phyloP scores from a whole-genome alignment of 2,797 vertebrate species.

The Onychomys torridus region DNA sequence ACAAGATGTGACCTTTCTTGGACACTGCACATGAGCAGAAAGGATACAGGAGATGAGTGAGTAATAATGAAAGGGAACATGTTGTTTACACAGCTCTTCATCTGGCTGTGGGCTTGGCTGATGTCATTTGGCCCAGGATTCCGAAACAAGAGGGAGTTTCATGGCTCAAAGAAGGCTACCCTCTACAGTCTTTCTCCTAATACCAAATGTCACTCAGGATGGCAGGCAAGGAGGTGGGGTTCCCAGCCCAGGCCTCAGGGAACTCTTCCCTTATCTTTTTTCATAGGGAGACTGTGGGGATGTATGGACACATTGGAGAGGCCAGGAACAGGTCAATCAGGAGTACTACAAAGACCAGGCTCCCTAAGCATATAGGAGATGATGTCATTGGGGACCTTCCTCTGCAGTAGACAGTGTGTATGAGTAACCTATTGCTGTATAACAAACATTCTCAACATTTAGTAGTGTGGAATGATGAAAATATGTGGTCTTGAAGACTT shows the following conservation, averaged over 20 bases:
- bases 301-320: neutral
- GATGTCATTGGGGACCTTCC: neutral
- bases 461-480: neutral
- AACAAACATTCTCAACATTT: neutral
- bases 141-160: constrained; percentile 33
- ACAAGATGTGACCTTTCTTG: constrained; percentile 58
- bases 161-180: constrained; percentile 36
- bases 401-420: neutral
- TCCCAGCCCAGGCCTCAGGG: neutral
- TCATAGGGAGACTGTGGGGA: neutral
- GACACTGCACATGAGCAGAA: constrained; percentile 41
- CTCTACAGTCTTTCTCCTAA: constrained; percentile 17
- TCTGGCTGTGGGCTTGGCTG: neutral
- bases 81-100: constrained; percentile 38
- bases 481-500: neutral
- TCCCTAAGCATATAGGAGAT: neutral
- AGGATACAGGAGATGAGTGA: neutral
- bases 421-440: neutral
- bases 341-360: neutral
- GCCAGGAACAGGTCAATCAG: neutral
- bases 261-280: neutral
- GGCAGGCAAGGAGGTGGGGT: neutral
- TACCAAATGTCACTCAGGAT: constrained; percentile 10
- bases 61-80: neutral
- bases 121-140: constrained; percentile 47